Evolutionary conservation across 2,797 vertebrate species (phyloP).

Genomic region (Tenualosa ilisha): DNA sequence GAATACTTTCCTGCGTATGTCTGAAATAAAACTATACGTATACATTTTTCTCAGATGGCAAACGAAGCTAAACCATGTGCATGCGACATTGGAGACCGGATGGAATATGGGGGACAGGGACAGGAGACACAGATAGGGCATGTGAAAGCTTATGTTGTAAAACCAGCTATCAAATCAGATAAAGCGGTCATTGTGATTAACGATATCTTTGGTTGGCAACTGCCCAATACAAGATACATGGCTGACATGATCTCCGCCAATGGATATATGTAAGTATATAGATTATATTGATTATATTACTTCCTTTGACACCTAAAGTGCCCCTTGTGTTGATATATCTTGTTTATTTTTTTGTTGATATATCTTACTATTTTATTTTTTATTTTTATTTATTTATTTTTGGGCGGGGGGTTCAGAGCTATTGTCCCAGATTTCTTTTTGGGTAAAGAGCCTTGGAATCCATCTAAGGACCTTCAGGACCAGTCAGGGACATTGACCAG

Average conservation of each 20-base stretch:
- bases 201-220: constrained; percentile 87
- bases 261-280: constrained; percentile 82
- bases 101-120: constrained; percentile 83
- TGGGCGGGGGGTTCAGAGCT: constrained; percentile 71
- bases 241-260: constrained; percentile 85
- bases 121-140: constrained; percentile 84
- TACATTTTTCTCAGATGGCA: constrained; percentile 75
- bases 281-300: constrained; percentile 24
- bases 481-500: constrained; percentile 64
- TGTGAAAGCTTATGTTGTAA: constrained; percentile 81
- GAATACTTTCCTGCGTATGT: too few relatives aligned
- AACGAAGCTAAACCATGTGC: constrained; percentile 85
- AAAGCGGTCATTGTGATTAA: constrained; percentile 88
- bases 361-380: not conserved
- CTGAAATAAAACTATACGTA: too few relatives aligned
- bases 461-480: constrained; percentile 70
- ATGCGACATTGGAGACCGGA: constrained; percentile 81
- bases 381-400: constrained; percentile 11
- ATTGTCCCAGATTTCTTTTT: constrained; percentile 81
- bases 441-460: constrained; percentile 76
- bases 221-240: constrained; percentile 91
- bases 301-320: not conserved
- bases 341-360: not conserved
- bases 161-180: constrained; percentile 70
- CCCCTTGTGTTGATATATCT: not conserved